Evolutionary conservation across 2,113 vertebrate genomes (phyloP).

Genomic region (Microcebus griseorufus): DNA sequence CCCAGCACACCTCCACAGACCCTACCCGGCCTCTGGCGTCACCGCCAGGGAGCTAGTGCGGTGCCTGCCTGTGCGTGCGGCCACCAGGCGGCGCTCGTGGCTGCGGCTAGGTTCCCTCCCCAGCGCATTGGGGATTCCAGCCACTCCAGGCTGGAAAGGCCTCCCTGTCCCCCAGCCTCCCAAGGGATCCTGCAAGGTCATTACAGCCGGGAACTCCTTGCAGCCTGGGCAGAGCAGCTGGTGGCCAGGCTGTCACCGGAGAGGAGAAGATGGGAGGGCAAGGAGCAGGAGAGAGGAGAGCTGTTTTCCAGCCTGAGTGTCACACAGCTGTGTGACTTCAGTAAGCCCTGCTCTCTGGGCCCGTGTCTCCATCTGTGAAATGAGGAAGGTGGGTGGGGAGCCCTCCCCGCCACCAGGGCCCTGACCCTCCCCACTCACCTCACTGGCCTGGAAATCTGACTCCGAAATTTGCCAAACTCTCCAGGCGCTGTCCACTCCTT

Average conservation of each 20-base stretch:
- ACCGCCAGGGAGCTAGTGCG: accelerated
- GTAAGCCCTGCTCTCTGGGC: neutral
- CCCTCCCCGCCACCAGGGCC: neutral
- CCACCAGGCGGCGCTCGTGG: slow-evolving; percentile 67
- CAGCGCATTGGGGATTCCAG: neutral
- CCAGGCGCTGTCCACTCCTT: slow-evolving; percentile 95
- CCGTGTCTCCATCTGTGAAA: neutral
- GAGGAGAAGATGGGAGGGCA: neutral
- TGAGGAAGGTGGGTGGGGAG: neutral
- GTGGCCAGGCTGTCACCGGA: neutral
- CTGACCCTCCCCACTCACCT: slow-evolving; percentile 84
- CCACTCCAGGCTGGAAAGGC: neutral
- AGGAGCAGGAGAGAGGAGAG: neutral
- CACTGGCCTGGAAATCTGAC: slow-evolving; percentile 91
- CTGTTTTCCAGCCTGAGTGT: neutral
- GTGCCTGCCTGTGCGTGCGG: neutral
- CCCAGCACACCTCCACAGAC: too few species aligned
- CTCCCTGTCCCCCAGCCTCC: neutral
- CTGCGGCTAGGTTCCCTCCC: neutral
- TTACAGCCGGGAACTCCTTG: neutral
- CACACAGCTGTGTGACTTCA: neutral
- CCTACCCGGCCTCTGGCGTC: neutral
- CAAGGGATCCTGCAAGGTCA: neutral
- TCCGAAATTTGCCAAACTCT: slow-evolving; percentile 94
- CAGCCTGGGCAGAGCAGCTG: neutral